phyloP scores from a whole-genome alignment of 2,888 invertebrate species.

The Rapana venosa region DNA sequence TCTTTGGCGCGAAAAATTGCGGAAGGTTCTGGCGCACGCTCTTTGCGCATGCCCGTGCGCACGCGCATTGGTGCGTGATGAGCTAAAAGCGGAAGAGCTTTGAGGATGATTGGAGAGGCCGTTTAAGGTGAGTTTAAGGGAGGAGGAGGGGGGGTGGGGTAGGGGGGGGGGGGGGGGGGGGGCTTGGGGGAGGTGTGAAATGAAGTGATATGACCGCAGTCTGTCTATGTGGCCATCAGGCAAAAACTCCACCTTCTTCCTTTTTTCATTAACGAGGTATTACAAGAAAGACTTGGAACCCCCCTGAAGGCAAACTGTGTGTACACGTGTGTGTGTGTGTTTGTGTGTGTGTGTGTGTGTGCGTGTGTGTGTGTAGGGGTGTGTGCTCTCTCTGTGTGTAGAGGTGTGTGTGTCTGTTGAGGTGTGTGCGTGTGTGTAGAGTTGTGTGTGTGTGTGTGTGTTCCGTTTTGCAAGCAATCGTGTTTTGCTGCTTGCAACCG shows the following conservation, averaged over 20 bases:
- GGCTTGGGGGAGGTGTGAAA: conserved; percentile 4
- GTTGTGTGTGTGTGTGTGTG: too few species aligned
- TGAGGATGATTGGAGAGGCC: not conserved
- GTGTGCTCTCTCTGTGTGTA: not conserved
- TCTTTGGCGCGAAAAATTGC: conserved; percentile 11
- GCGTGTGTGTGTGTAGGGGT: not conserved
- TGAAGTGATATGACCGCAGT: conserved; percentile 9
- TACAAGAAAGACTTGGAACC: not conserved
- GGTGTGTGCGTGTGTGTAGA: not conserved
- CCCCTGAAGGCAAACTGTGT: not conserved
- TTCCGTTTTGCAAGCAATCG: too few species aligned
- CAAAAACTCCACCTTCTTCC: not conserved
- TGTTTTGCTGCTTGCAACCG: too few species aligned
- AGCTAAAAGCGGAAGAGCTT: not conserved
- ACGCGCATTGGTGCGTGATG: conserved; percentile 4
- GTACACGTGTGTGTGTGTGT: not conserved
- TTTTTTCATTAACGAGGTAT: not conserved
- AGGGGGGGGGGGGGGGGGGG: not conserved
- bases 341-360: not conserved
- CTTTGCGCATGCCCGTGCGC: conserved; percentile 24
- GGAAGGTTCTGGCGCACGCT: not conserved
- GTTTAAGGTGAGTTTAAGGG: conserved; percentile 2
- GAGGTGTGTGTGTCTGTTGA: not conserved
- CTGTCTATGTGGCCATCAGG: not conserved
- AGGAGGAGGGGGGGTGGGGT: too few species aligned